These are phyloP conservation scores for Chelonus formosanus DNA, from an alignment of 2,888 invertebrate species.

Conservation along the genomic window DNA sequence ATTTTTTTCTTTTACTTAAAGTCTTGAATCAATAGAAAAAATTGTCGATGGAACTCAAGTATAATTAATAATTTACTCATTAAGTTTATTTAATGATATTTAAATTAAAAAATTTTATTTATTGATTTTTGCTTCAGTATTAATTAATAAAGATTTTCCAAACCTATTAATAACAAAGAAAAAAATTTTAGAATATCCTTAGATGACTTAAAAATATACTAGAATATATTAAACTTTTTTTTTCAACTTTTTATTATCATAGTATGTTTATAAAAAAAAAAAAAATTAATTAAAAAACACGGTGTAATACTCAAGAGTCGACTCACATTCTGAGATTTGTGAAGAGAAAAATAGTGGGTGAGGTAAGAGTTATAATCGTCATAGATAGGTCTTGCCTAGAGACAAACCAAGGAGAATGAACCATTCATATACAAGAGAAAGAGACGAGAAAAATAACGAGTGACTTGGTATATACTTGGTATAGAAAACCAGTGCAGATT, in stretches of 20 bases:
- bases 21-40: not conserved
- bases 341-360: slow-evolving; percentile 30
- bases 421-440: slow-evolving; percentile 58
- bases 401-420: slow-evolving; percentile 63
- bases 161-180: too few relatives aligned
- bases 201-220: too few relatives aligned
- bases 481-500: slow-evolving; percentile 47
- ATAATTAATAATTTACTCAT: too few relatives aligned
- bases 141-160: too few relatives aligned
- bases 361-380: slow-evolving; percentile 40
- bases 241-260: too few relatives aligned
- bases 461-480: slow-evolving; percentile 48
- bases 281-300: slow-evolving; percentile 33
- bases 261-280: not conserved
- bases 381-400: slow-evolving; percentile 54
- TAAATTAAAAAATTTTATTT: not conserved
- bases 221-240: too few relatives aligned
- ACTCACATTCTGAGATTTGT: not conserved
- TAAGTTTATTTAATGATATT: too few relatives aligned
- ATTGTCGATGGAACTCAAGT: not conserved
- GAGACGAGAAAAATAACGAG: slow-evolving; percentile 43
- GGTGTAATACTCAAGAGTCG: slow-evolving; percentile 3
- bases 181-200: too few relatives aligned
- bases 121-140: too few relatives aligned
- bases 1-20: too few relatives aligned